Evolutionary conservation across 2,113 vertebrate species (phyloP), one percentile per base, ranked within the genome.

Genomic region (Onychorhynchus coronatus): DNA sequence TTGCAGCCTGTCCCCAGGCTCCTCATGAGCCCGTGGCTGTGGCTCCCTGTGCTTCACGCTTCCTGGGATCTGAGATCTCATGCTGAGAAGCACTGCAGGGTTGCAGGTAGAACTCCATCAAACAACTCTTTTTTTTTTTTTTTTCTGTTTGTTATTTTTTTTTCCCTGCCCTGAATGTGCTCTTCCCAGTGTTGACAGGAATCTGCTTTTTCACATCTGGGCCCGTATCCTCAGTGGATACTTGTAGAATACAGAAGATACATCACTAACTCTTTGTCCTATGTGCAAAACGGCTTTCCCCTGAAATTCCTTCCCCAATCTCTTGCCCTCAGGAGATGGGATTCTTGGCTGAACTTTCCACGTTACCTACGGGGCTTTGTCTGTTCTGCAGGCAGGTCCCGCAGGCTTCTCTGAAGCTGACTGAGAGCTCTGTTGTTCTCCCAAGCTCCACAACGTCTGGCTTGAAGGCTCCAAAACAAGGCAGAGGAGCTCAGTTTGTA

Each of bases 261-360:
- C 1, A 0, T 84, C 24, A 62, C 55, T 18, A 46, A 27, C 37
- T 71, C 56, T 74, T 65, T 55, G 46, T 78, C 67, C 70, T 67
- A 0, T 23, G 17, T 61, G 46, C 41, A 46, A 58, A 39, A 31
- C 1, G 1, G 42, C 56, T 72, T 91, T 93, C 61, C 52, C 58
- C 24, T 91, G 65, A 55, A 91, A 67, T 89, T 74, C 73, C 67
- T 82, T 81, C 63, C 89, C 65, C 52, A 63, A 2, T 72, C 76
- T 55, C 47, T 27, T 41, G 4, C 23, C 88, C 77, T 68, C 53
- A 16, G 77, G 93, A 91, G 81, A 59, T 74, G 77, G 77, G 88
- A 78, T 89, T 94, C 47, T 75, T 88, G 92, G 80, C 88, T 91
- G 84, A 87, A 30, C 52, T 67, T 37, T 14, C 67, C 1, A 2